Percentiles rank a stretch among this genome's conserved stretches.
Evolutionary conservation across 2,113 vertebrate genomes (phyloP).

Genomic region (Uria lomvia): DNA sequence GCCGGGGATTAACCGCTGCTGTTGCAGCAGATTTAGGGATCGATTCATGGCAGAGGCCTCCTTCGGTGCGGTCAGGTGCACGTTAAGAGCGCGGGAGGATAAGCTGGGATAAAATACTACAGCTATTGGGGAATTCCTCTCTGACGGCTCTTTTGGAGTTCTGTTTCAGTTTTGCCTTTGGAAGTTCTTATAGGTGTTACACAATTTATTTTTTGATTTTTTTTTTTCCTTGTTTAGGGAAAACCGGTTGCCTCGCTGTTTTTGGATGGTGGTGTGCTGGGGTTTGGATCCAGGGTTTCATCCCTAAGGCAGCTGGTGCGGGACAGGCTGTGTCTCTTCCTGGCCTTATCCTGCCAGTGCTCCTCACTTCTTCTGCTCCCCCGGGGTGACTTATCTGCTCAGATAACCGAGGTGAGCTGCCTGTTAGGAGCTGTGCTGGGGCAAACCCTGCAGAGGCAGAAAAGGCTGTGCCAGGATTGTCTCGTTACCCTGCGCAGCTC

Average conservation of each 20-base stretch:
- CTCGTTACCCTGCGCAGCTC: neutral
- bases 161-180: neutral
- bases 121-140: neutral
- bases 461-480: neutral
- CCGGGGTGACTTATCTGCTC: neutral
- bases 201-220: neutral
- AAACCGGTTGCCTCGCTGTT: neutral
- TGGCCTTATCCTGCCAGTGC: neutral
- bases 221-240: neutral
- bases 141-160: neutral
- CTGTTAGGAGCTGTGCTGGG: neutral
- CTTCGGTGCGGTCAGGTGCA: neutral
- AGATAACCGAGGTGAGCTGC: neutral
- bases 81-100: neutral
- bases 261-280: neutral
- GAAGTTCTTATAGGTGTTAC: neutral
- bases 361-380: neutral
- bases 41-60: neutral
- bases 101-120: conserved; percentile 10
- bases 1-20: neutral
- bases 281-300: neutral
- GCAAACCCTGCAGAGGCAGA: neutral
- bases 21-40: conserved; percentile 5
- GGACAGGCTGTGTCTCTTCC: neutral
- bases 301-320: neutral